Percentiles rank a stretch among this genome's conserved stretches.
phyloP scores from a whole-genome alignment of 2,888 invertebrate species.

The Synergus laeviventris region DNA sequence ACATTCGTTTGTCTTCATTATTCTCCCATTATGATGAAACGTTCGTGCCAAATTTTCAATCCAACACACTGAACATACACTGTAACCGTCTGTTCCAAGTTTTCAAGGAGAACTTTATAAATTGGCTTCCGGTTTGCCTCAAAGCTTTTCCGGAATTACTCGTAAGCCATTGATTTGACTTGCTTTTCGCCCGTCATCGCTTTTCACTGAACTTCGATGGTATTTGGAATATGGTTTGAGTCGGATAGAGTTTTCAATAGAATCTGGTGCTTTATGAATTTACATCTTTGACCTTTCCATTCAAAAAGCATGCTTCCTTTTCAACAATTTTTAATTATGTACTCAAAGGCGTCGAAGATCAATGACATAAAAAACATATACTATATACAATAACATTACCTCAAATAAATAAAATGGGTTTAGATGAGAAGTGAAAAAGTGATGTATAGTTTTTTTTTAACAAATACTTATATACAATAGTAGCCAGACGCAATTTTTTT shows the following conservation, averaged over 20 bases:
- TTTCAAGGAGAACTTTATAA: slow-evolving; percentile 21
- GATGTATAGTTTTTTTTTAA: too few relatives aligned
- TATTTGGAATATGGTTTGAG: background rate
- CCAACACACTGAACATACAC: slow-evolving; percentile 16
- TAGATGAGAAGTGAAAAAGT: too few relatives aligned
- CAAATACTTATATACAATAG: too few relatives aligned
- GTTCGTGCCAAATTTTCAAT: slow-evolving; percentile 49
- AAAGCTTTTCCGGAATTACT: slow-evolving; percentile 20
- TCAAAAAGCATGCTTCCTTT: background rate
- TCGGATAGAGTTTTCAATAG: background rate
- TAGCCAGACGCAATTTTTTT: too few relatives aligned
- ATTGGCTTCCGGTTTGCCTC: slow-evolving; percentile 21
- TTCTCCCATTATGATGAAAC: slow-evolving; percentile 53
- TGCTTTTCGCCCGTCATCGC: background rate
- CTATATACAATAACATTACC: too few relatives aligned
- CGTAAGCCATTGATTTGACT: slow-evolving; percentile 14
- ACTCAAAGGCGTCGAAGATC: background rate
- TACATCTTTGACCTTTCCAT: background rate
- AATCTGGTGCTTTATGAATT: background rate
- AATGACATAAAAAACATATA: background rate
- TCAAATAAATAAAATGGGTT: too few relatives aligned
- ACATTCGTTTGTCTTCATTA: slow-evolving; percentile 55
- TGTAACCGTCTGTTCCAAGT: slow-evolving; percentile 10
- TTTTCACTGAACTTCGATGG: slow-evolving; percentile 18
- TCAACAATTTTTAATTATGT: background rate